Evolutionary conservation across 2,797 vertebrate species (phyloP), one percentile per base, ranked within the genome.

Genomic region (Rachycentron canadum): DNA sequence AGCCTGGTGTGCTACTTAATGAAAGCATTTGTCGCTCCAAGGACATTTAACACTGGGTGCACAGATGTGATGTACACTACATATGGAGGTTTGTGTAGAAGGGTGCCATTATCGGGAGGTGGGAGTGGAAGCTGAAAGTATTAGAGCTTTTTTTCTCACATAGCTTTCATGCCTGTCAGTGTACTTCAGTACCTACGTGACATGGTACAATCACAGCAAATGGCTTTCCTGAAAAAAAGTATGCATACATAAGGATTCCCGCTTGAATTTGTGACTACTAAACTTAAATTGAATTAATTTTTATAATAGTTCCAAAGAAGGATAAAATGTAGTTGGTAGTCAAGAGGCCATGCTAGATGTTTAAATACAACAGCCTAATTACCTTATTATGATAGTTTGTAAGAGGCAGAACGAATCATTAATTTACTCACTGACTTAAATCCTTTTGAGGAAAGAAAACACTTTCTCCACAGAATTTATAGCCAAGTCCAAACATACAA

Each of bases 21-120:
- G 67, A 70, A 73, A 57, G 36, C 69, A n/a, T 69, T 79, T 76
- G 53, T 59, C 55, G 73, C 41, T 69, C 23, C 56, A 55, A 78
- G 58, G 55, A 85, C 9, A 10, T 25, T 2, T 25, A 38, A 49
- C 25, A 55, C 23, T 21, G 25, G 28, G 14, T 6, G 25, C 25
- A 23, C 26, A 64, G 25, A 52, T 12, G 49, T 60, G 47, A 28
- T 47, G n/a, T 43, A 52, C 47, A 49, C 60, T 38, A 25, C 47
- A 61, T 60, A 28, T 76, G 21, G 16, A 41, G 19, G 41, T 30
- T 11, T 23, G 23, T 47, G 25, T 40, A 13, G 32, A 55, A 50
- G n/a, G 49, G 56, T 40, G 30, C 16, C 30, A 52, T 68, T 64
- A 68, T 56, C 30, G 12, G 50, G 41, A 8, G 0, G 0, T 25